A percentile compares a stretch with the other conserved stretches of the same genome.
Evolutionary conservation across 2,888 invertebrate genomes (phyloP).

Genomic region (Drosophila pegasa): DNA sequence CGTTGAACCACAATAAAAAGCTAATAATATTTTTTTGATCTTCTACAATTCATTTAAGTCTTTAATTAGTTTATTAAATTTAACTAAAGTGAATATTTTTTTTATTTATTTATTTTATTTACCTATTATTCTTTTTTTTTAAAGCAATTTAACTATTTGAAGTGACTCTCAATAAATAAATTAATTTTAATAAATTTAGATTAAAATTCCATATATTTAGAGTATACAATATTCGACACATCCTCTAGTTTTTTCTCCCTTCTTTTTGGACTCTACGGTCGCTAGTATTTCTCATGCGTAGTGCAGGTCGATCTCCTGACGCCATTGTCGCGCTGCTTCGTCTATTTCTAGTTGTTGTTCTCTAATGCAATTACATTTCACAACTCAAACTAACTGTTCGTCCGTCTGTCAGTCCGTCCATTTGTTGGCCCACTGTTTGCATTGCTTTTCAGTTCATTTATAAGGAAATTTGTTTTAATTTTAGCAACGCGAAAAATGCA

Average conservation of each 20-base stretch:
- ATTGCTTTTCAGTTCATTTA: constrained; percentile 42
- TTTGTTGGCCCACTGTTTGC: constrained; percentile 65
- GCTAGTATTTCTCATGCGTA: constrained; percentile 34
- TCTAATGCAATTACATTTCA: constrained; percentile 49
- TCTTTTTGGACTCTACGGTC: constrained; percentile 11
- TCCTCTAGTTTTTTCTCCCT: not conserved
- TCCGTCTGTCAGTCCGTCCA: constrained; percentile 6
- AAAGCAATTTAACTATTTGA: too few relatives aligned
- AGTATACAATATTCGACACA: constrained; percentile 9
- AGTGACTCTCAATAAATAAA: too few relatives aligned
- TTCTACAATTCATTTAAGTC: too few relatives aligned
- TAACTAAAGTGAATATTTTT: too few relatives aligned
- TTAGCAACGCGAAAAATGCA: constrained; percentile 58
- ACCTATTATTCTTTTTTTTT: too few relatives aligned
- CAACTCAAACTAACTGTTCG: constrained; percentile 37
- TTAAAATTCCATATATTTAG: constrained; percentile 12
- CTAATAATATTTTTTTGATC: too few relatives aligned
- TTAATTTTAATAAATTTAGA: too few relatives aligned
- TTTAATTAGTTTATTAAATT: too few relatives aligned
- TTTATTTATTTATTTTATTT: too few relatives aligned
- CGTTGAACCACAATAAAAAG: too few relatives aligned
- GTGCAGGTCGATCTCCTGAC: constrained; percentile 59
- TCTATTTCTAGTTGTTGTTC: constrained; percentile 25
- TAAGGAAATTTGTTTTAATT: constrained; percentile 52
- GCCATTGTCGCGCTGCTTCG: constrained; percentile 43